Percentiles rank a stretch among this genome's conserved stretches.
These are phyloP conservation scores for Ferrisia virgata DNA, from an alignment of 2,888 invertebrate genomes.

Conservation along the genomic window DNA sequence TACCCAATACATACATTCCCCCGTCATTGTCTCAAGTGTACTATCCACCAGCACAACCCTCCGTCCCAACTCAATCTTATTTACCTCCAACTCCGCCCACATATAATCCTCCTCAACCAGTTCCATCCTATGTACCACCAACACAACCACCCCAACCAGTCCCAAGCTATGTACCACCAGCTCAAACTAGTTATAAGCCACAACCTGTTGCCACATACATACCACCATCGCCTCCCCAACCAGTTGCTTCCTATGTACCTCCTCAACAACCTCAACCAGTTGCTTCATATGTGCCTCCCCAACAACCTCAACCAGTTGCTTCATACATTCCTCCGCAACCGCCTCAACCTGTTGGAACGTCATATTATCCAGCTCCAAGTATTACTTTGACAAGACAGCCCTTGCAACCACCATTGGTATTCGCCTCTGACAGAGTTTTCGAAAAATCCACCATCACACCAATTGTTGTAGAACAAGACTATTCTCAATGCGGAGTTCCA, in stretches of 20 bases:
- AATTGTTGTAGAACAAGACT: not conserved
- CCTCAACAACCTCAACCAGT: not conserved
- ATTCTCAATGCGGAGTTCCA: conserved; percentile 12
- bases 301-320: not conserved
- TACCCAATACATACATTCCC: not conserved
- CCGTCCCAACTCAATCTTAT: not conserved
- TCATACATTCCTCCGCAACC: not conserved
- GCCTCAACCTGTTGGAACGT: not conserved
- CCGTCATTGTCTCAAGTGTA: not conserved
- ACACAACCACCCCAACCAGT: not conserved
- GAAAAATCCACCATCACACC: not conserved
- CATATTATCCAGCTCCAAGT: not conserved
- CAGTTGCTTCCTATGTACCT: not conserved
- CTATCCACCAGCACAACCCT: not conserved
- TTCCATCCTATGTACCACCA: not conserved
- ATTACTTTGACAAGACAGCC: not conserved
- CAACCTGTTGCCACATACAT: not conserved
- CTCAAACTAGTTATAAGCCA: not conserved
- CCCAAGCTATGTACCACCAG: not conserved
- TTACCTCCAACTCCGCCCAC: not conserved
- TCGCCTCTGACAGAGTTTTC: conserved; percentile 15
- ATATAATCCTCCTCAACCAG: not conserved
- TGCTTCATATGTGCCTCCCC: not conserved
- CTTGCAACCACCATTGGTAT: not conserved
- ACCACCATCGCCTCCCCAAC: not conserved